Conservation (phyloP, 2,113 vertebrate genomes). For the Chrysochloris asiatica region DNA sequence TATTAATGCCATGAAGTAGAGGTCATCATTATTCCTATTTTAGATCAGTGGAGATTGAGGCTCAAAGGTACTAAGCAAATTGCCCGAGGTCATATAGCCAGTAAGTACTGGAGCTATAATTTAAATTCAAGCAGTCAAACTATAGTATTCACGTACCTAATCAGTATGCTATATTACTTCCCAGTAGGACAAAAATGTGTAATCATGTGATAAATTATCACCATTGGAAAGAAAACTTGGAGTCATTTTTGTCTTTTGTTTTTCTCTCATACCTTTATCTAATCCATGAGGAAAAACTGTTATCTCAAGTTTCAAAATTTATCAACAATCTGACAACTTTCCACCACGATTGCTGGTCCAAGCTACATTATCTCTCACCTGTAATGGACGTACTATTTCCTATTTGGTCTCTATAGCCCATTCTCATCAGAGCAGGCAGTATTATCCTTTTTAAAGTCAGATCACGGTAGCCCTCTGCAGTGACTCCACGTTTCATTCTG, state of each 20-base stretch:
- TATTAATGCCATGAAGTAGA: background rate
- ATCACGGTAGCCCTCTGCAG: no score
- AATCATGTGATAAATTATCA: background rate
- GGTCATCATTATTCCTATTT: background rate
- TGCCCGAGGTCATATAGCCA: background rate
- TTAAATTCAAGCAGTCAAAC: background rate
- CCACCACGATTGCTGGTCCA: background rate
- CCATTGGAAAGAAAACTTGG: background rate
- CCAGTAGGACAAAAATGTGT: background rate
- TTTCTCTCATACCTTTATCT: background rate
- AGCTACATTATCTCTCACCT: background rate
- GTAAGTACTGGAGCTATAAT: background rate
- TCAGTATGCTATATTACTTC: background rate
- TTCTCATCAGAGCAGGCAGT: no score
- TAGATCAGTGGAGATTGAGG: background rate
- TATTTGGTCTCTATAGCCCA: no score
- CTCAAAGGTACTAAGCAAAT: background rate
- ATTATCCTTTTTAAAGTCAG: no score
- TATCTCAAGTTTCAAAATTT: conserved; percentile 7
- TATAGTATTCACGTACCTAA: no score
- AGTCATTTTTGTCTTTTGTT: background rate
- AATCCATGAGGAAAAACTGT: background rate
- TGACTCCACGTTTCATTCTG: no score
- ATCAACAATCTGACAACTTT: background rate
- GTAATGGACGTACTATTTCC: no score